phyloP scores from a whole-genome alignment of 2,888 invertebrate species.

The Amblyjoppa fuscipennis region DNA sequence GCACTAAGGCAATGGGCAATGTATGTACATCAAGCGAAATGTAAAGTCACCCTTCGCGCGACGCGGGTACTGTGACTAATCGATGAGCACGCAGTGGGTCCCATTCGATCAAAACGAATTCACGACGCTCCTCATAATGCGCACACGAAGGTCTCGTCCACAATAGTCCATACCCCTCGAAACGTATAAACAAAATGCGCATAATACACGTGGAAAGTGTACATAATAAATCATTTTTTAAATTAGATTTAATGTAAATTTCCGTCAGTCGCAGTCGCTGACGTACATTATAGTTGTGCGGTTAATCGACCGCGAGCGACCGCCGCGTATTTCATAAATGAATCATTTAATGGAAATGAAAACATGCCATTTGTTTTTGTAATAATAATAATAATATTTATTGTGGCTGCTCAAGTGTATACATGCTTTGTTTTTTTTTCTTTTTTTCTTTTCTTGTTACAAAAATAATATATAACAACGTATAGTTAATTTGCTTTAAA shows the following conservation, averaged over 20 bases:
- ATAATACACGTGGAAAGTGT: constrained; percentile 11
- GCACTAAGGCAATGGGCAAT: constrained; percentile 23
- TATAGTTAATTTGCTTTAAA: no score
- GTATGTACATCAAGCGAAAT: constrained; percentile 49
- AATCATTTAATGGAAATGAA: background rate
- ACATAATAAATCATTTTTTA: constrained; percentile 29
- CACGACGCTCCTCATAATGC: constrained; percentile 60
- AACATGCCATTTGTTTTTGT: background rate
- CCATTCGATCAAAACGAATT: constrained; percentile 77
- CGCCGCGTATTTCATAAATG: background rate
- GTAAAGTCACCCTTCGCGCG: constrained; percentile 75
- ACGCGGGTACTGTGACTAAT: constrained; percentile 84
- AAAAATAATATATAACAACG: no score
- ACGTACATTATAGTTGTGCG: background rate
- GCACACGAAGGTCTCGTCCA: constrained; percentile 30
- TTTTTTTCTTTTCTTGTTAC: no score
- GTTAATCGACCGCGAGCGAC: background rate
- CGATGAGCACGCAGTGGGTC: constrained; percentile 83
- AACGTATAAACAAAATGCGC: constrained; percentile 43
- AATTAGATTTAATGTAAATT: background rate
- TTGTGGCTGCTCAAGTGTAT: no score
- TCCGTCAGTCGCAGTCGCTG: background rate
- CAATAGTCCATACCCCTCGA: constrained; percentile 8
- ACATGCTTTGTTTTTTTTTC: no score
- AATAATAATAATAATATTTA: no score